These are phyloP conservation scores for Apeira syringaria DNA, from an alignment of 2,888 invertebrate species.

Conservation along the genomic window DNA sequence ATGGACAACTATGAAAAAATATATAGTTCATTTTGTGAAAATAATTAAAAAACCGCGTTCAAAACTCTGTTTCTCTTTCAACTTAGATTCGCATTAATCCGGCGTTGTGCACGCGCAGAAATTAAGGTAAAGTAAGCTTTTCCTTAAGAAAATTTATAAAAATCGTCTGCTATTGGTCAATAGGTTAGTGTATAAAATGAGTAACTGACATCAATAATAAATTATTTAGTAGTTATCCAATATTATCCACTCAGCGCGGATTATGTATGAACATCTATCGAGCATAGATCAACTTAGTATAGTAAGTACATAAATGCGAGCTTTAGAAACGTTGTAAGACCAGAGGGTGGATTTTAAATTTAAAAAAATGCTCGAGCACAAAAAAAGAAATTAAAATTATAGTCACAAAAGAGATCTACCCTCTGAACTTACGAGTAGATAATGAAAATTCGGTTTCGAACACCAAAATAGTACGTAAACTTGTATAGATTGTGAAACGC, in stretches of 20 bases:
- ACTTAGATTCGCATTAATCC: too few species aligned
- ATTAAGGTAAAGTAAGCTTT: too few species aligned
- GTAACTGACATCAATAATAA: too few species aligned
- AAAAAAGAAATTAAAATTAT: conserved; percentile 22
- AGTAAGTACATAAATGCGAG: conserved; percentile 62
- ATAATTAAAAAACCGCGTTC: too few species aligned
- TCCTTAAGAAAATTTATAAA: too few species aligned
- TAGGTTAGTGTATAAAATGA: too few species aligned
- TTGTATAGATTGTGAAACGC: conserved; percentile 69
- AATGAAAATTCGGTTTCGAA: conserved; percentile 67
- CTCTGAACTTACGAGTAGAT: conserved; percentile 48
- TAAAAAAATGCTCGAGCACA: conserved; percentile 20
- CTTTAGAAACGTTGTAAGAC: conserved; percentile 58
- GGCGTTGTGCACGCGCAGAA: too few species aligned
- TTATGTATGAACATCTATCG: conserved; percentile 40
- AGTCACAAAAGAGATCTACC: conserved; percentile 34
- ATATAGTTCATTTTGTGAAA: too few species aligned
- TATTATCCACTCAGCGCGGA: conserved; percentile 5
- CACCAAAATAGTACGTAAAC: conserved; percentile 76
- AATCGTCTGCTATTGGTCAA: too few species aligned
- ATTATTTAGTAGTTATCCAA: conserved; percentile 1
- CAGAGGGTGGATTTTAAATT: conserved; percentile 28
- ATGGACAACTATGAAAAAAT: too few species aligned
- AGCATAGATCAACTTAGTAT: conserved; percentile 69
- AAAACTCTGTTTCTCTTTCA: too few species aligned